Conservation (phyloP, 2,888 invertebrate genomes). For the Hydroisotoma schaefferi region DNA sequence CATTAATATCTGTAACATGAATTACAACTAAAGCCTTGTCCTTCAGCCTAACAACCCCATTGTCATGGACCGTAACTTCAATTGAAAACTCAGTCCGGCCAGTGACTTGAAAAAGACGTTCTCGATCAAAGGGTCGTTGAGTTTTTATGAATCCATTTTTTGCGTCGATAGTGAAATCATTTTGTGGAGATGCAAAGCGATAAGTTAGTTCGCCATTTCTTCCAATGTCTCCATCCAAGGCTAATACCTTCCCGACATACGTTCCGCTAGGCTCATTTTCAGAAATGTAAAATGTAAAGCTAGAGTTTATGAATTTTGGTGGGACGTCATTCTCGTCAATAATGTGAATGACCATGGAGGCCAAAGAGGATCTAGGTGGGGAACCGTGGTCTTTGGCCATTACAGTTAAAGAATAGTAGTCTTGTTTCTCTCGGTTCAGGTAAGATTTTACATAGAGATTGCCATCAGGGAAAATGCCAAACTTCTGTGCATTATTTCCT, state of each 20-base stretch:
- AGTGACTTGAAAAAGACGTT: conserved; percentile 71
- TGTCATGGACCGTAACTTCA: conserved; percentile 82
- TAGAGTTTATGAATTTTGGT: conserved; percentile 84
- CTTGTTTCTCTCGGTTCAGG: conserved; percentile 83
- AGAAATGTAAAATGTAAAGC: conserved; percentile 83
- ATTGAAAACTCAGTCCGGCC: conserved; percentile 76
- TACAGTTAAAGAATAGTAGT: conserved; percentile 85
- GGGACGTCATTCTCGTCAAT: conserved; percentile 96
- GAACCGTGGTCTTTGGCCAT: conserved; percentile 76
- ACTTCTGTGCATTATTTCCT: conserved; percentile 76
- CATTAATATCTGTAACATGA: conserved; percentile 85
- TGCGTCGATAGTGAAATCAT: conserved; percentile 79
- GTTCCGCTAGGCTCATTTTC: conserved; percentile 85
- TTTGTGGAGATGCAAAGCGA: conserved; percentile 67
- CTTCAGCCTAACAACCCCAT: conserved; percentile 69
- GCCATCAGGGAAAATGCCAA: conserved; percentile 94
- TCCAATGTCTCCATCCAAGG: conserved; percentile 85
- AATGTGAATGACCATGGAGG: conserved; percentile 86
- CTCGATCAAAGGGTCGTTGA: conserved; percentile 80
- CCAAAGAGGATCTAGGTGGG: conserved; percentile 74
- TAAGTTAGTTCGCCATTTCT: conserved; percentile 86
- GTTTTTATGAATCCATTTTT: conserved; percentile 88
- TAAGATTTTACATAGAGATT: conserved; percentile 79
- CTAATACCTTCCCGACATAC: conserved; percentile 86
- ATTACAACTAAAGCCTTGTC: conserved; percentile 86